Evolutionary conservation across 2,113 vertebrate species (phyloP), one percentile per base, ranked within the genome.

Genomic region (Petaurus breviceps): DNA sequence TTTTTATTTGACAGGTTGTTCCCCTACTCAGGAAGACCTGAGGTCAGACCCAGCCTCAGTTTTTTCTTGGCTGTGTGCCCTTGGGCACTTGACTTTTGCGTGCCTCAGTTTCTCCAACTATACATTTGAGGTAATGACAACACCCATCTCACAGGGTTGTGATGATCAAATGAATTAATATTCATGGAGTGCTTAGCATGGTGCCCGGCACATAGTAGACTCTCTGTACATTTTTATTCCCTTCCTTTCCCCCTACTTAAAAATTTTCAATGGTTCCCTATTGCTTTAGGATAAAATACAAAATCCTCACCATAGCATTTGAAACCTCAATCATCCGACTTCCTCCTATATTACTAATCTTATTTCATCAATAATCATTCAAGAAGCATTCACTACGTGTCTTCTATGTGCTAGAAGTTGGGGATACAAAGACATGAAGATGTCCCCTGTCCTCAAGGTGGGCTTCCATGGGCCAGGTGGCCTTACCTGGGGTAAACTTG

Each of bases 161-260:
- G 50, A 96, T 93, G 43, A n/a, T 91, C 93, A 94, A 54, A 54
- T 49, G 46, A 94, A 92, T 92, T 53, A 61, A 93, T 57, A 37
- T 51, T 93, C 89, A 91, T 89, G 22, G 55, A 90, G 24, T 3
- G 90, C 50, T 37, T 47, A 46, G 26, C 23, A 43, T 14, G 26
- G 92, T 57, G n/a, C 10, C 51, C 47, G 52, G 51, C 52, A 89
- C 7, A 24, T 23, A 43, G 12, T 37, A 94, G 52, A 3, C 8
- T 11, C n/a, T 93, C 5, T 51, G 93, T 43, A 43, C 14, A 37
- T 92, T 7, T 92, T n/a, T 54, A 43, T 37, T 91, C 24, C n/a
- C 26, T 8, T 90, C 61, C 61, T 16, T 68, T 91, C 25, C 23
- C 28, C 91, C 8, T 37, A 68, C 61, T 68, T 12, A 37, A 68